Conservation (phyloP, 2,797 vertebrate genomes). For the Leucoraja ocellata region DNA sequence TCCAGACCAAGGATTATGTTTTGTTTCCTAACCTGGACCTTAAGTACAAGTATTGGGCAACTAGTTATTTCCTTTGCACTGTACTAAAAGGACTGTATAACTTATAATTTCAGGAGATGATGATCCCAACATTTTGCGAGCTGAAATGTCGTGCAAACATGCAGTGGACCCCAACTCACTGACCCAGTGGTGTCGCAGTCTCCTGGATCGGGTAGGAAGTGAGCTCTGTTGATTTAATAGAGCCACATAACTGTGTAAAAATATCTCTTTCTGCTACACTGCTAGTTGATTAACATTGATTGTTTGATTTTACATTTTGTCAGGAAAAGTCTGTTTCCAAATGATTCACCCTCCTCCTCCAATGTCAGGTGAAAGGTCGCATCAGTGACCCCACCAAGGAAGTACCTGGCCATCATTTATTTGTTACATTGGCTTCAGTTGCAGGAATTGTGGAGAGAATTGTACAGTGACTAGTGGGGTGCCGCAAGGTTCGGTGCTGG, state of each 20-base stretch:
- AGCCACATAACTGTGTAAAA: not conserved
- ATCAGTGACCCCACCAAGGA: not conserved
- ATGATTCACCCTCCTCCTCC: not conserved
- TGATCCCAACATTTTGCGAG: slow-evolving; percentile 48
- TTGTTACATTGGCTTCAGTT: not conserved
- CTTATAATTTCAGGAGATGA: slow-evolving; percentile 46
- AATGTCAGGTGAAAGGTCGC: not conserved
- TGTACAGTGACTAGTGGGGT: too few species aligned
- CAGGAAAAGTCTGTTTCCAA: not conserved
- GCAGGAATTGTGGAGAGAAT: not conserved
- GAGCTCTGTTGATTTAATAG: not conserved
- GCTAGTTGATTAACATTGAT: not conserved
- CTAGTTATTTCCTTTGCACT: not conserved
- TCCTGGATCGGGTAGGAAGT: slow-evolving; percentile 55
- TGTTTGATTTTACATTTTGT: not conserved
- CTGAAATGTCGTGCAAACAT: slow-evolving; percentile 62
- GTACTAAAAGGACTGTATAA: not conserved
- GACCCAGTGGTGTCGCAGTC: slow-evolving; percentile 58
- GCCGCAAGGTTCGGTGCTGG: too few species aligned
- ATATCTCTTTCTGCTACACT: not conserved
- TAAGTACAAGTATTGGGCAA: not conserved
- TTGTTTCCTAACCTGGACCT: not conserved
- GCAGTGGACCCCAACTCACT: slow-evolving; percentile 58
- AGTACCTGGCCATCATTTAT: not conserved
- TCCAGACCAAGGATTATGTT: not conserved